phyloP scores from a whole-genome alignment of 2,113 vertebrate species.

The Scalopus aquaticus region DNA sequence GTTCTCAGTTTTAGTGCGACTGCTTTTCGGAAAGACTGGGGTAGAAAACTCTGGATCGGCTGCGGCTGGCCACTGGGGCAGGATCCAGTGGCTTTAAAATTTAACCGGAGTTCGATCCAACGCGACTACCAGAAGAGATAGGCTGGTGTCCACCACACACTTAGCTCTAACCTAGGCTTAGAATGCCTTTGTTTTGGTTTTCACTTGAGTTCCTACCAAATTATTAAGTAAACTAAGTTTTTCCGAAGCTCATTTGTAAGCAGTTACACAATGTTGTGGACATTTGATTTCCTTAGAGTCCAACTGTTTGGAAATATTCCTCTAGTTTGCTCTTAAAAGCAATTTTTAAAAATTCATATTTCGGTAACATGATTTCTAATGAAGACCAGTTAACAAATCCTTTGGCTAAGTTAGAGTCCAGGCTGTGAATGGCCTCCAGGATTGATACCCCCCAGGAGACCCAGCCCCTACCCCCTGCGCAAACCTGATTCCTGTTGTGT shows the following conservation, averaged over 20 bases:
- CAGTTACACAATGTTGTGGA: neutral
- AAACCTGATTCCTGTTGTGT: neutral
- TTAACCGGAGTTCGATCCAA: slow-evolving; percentile 59
- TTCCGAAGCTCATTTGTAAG: slow-evolving; percentile 14
- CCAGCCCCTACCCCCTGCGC: neutral
- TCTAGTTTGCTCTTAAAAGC: slow-evolving; percentile 34
- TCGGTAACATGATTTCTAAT: neutral
- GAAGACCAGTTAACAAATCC: neutral
- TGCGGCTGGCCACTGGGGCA: neutral
- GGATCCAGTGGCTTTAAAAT: slow-evolving; percentile 58
- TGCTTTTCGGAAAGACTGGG: neutral
- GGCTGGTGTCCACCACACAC: neutral
- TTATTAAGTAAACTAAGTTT: neutral
- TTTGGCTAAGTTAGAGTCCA: neutral
- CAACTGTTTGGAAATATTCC: slow-evolving; percentile 42
- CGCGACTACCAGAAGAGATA: neutral
- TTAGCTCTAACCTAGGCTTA: neutral
- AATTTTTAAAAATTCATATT: neutral
- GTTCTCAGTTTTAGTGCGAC: neutral
- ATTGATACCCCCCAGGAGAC: neutral
- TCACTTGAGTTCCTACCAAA: neutral
- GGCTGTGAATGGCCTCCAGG: slow-evolving; percentile 31
- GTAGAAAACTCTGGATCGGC: slow-evolving; percentile 66
- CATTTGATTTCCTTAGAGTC: slow-evolving; percentile 20
- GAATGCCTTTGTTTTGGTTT: neutral